A percentile compares a stretch with the other conserved stretches of the same genome.
Evolutionary conservation across 2,113 vertebrate genomes (phyloP).

Genomic region (Lynx canadensis): DNA sequence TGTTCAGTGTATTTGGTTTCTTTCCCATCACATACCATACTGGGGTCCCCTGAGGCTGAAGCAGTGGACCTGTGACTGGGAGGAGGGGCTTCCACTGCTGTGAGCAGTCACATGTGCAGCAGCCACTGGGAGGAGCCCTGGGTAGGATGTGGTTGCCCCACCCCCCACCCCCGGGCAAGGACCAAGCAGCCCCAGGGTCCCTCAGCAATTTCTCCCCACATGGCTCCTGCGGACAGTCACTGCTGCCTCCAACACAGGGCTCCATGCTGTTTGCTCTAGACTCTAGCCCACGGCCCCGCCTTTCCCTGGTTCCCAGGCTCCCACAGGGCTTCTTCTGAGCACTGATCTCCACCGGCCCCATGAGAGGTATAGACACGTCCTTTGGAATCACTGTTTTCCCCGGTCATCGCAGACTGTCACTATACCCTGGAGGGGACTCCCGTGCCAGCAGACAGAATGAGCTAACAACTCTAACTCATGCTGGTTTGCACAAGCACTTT

Average conservation of each 20-base stretch:
- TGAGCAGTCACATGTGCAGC: not conserved
- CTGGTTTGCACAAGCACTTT: not conserved
- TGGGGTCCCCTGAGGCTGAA: not conserved
- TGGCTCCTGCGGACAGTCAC: not conserved
- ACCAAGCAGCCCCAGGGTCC: not conserved
- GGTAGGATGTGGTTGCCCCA: not conserved
- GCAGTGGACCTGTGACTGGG: not conserved
- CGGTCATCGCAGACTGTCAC: not conserved
- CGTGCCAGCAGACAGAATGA: not conserved
- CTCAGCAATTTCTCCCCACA: not conserved
- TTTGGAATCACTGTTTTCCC: not conserved
- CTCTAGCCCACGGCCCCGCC: not conserved
- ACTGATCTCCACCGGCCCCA: not conserved
- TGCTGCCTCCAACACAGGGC: not conserved
- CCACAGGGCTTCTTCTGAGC: not conserved
- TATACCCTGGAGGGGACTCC: not conserved
- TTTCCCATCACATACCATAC: not conserved
- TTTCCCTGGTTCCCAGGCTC: not conserved
- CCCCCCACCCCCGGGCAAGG: not conserved
- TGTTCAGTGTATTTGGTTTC: not conserved
- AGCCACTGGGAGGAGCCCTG: not conserved
- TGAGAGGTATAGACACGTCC: not conserved
- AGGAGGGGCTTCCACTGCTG: not conserved
- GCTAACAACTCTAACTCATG: not conserved
- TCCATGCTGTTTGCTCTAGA: not conserved